Evolutionary conservation across 2,797 vertebrate species (phyloP).

Genomic region (Orestias chungarensis): DNA sequence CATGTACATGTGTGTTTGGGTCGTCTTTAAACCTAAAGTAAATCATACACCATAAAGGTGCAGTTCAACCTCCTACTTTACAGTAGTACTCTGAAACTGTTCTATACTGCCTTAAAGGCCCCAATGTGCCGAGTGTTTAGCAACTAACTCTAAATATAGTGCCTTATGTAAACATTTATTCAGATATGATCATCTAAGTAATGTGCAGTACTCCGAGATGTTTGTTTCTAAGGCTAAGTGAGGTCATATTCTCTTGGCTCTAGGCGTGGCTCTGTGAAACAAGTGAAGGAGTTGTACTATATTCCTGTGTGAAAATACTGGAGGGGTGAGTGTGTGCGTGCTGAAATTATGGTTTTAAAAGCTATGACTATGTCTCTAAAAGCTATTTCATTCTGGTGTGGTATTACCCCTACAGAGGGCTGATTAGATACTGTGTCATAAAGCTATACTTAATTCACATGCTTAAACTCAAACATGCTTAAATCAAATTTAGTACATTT

Average conservation of each 20-base stretch:
- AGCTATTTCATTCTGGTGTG: slow-evolving; percentile 28
- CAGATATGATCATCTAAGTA: slow-evolving; percentile 21
- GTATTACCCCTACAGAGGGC: slow-evolving; percentile 18
- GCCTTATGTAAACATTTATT: background rate
- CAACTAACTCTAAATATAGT: background rate
- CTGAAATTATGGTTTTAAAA: slow-evolving; percentile 20
- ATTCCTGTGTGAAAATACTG: slow-evolving; percentile 53
- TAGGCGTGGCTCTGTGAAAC: slow-evolving; percentile 66
- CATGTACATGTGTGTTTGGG: slow-evolving; percentile 36
- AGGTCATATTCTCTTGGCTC: slow-evolving; percentile 73
- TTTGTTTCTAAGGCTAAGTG: slow-evolving; percentile 61
- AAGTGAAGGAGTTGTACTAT: slow-evolving; percentile 65
- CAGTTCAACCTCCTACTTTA: slow-evolving; percentile 8
- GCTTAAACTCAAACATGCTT: slow-evolving; percentile 22
- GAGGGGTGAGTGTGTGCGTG: slow-evolving; percentile 21
- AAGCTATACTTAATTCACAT: slow-evolving; percentile 13
- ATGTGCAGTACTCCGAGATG: slow-evolving; percentile 23
- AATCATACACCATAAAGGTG: slow-evolving; percentile 16
- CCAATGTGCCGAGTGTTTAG: background rate
- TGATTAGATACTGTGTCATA: slow-evolving; percentile 20
- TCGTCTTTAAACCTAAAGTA: slow-evolving; percentile 9
- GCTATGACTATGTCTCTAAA: slow-evolving; percentile 22
- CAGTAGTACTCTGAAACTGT: background rate
- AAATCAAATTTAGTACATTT: background rate
- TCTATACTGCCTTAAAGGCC: too few relatives aligned